phyloP scores from a whole-genome alignment of 2,888 invertebrate species.

The Entomobrya proxima region DNA sequence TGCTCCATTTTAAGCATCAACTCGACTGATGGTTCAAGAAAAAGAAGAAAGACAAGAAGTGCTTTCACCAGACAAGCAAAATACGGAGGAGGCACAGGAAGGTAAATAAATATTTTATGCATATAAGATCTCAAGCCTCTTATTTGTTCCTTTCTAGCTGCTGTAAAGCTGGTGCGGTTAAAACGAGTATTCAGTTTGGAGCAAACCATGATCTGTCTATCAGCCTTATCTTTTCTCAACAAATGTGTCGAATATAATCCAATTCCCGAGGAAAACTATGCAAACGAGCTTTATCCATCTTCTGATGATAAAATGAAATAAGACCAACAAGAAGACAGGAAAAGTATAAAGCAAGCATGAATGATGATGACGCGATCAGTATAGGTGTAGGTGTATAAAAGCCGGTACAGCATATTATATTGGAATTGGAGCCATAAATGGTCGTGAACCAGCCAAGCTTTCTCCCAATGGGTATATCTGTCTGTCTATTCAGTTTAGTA shows the following conservation, averaged over 20 bases:
- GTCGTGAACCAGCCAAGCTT: background rate
- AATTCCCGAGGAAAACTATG: slow-evolving; percentile 44
- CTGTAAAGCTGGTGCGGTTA: background rate
- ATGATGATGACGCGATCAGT: no score
- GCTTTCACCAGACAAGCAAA: no score
- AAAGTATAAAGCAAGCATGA: background rate
- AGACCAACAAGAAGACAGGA: slow-evolving; percentile 12
- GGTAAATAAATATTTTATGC: background rate
- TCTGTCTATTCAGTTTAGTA: background rate
- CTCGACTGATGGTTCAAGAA: no score
- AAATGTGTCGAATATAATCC: slow-evolving; percentile 58
- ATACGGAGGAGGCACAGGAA: background rate
- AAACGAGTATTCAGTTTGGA: slow-evolving; percentile 35
- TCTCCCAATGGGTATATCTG: background rate
- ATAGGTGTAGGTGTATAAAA: slow-evolving; percentile 20
- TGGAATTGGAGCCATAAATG: no score
- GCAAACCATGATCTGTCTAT: slow-evolving; percentile 32
- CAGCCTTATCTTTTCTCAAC: slow-evolving; percentile 37
- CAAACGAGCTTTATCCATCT: slow-evolving; percentile 57
- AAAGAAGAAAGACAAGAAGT: no score
- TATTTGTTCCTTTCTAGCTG: background rate
- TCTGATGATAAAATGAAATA: slow-evolving; percentile 62
- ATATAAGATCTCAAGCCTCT: background rate
- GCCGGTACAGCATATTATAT: background rate
- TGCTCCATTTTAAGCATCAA: no score